Evolutionary conservation across 2,797 vertebrate species (phyloP), one percentile per base, ranked within the genome.

Genomic region (Coracias cyanogaster): DNA sequence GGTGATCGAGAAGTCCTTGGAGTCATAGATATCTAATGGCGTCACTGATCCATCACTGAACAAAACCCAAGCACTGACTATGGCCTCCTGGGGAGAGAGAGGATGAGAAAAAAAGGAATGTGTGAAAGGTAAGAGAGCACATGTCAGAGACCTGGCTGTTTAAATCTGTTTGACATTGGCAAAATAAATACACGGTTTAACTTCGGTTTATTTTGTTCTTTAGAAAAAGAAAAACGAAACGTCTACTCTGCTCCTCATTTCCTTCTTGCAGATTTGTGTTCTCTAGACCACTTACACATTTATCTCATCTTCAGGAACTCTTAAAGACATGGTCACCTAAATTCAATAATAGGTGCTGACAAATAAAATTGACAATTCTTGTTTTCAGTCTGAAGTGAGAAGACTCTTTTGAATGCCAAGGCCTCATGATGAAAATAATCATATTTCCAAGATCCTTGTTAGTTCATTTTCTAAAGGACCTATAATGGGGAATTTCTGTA

Each of bases 11-110:
- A 99, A 99, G 96, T 99, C 99, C 95, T 99, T 99, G 31, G 99
- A 97, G 86, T 99, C 99, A 8, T 99, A 99, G 93, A 99, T 99
- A 88, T 99, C 99, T 25, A 99, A 97, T 1, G 99, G 99, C 1
- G 99, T 99, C 94, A 99, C 99, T 1, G 99, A 98, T 17, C 99
- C 99, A 7, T 99, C 99, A 3, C 99, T 99, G 98, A 99, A 99
- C 96, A 99, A 97, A 87, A 99, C 98, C 99, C 99, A 99, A 1
- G 98, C 98, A 13, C 99, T 99, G 97, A 99, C 98, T 46, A 98
- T 96, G 18, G 99, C 99, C 96, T 99, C 99, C 99, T 99, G 97
- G 39, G 52, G 80, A 90, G 64, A 74, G 3, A 72, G 71, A 82
- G 74, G 19, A 66, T 10, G 31, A 77, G 54, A 24, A n/a, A 17